These are phyloP conservation scores for Drosophila nikananu DNA, from an alignment of 1,140 invertebrate genomes.

Conservation along the genomic window DNA sequence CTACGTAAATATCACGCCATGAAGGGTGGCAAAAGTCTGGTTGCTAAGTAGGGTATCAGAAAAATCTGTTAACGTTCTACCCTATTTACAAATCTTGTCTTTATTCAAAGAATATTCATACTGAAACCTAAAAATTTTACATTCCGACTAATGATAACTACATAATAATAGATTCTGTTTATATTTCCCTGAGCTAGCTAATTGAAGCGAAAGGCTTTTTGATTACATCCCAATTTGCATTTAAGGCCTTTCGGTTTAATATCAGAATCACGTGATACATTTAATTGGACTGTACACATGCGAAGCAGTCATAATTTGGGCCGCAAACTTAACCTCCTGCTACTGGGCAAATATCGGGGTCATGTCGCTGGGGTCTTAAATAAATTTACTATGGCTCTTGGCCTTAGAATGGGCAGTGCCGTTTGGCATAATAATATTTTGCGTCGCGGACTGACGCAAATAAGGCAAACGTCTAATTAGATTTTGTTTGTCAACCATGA, in stretches of 20 bases:
- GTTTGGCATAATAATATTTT: constrained; percentile 50
- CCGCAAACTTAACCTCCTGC: constrained; percentile 9
- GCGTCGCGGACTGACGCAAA: constrained; percentile 57
- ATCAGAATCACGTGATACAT: constrained; percentile 24
- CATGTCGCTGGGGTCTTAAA: constrained; percentile 69
- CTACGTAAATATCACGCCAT: constrained; percentile 65
- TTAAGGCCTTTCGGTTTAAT: constrained; percentile 23
- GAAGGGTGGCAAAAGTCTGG: constrained; percentile 11
- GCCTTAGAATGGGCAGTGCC: constrained; percentile 19
- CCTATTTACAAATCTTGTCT: neutral
- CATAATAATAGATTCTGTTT: constrained; percentile 25
- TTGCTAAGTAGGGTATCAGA: neutral
- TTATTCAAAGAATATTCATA: constrained; percentile 12
- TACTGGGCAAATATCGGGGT: constrained; percentile 47
- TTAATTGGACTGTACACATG: constrained; percentile 25
- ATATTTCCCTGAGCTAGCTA: constrained; percentile 1
- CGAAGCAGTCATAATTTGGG: constrained; percentile 54
- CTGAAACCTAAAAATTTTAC: neutral
- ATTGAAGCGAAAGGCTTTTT: constrained; percentile 57
- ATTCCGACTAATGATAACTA: constrained; percentile 57
- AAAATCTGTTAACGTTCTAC: neutral
- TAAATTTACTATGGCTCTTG: constrained; percentile 75
- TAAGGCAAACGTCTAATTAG: constrained; percentile 67
- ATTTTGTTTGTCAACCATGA: constrained; percentile 51
- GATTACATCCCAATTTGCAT: constrained; percentile 51